A percentile compares a stretch with the other conserved stretches of the same genome.
Conservation (phyloP, 2,888 invertebrate genomes). For the Phortica okadai region DNA sequence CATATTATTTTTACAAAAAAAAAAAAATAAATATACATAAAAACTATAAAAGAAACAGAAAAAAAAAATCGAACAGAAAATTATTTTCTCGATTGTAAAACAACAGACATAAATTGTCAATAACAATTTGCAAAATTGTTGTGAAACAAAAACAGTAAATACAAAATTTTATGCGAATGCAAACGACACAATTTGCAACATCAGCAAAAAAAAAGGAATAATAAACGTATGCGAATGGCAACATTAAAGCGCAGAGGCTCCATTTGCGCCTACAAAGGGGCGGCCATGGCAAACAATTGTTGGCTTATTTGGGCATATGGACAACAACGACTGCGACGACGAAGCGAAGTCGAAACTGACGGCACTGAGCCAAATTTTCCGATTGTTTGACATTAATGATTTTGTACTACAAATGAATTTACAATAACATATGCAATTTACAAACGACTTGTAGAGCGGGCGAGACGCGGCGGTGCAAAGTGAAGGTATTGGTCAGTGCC, state of each 20-base stretch:
- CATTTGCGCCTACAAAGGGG: slow-evolving; percentile 51
- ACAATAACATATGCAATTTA: slow-evolving; percentile 29
- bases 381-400: slow-evolving; percentile 58
- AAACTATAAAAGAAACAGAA: slow-evolving; percentile 12
- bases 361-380: slow-evolving; percentile 26
- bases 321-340: background rate
- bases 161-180: slow-evolving; percentile 53
- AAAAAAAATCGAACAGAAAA: slow-evolving; percentile 23
- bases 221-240: background rate
- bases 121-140: slow-evolving; percentile 67
- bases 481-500: too few relatives aligned
- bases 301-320: background rate
- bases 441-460: background rate
- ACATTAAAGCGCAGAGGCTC: slow-evolving; percentile 20
- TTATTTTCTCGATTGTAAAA: slow-evolving; percentile 26
- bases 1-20: slow-evolving; percentile 24
- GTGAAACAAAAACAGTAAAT: slow-evolving; percentile 37
- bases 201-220: slow-evolving; percentile 15
- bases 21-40: background rate
- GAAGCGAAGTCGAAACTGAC: too few relatives aligned
- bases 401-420: slow-evolving; percentile 49
- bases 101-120: slow-evolving; percentile 58
- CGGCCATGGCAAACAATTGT: background rate
- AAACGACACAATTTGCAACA: slow-evolving; percentile 22
- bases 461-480: background rate